These are phyloP conservation scores for Sarcophaga rosellei DNA, from an alignment of 2,888 invertebrate genomes.

Conservation along the genomic window DNA sequence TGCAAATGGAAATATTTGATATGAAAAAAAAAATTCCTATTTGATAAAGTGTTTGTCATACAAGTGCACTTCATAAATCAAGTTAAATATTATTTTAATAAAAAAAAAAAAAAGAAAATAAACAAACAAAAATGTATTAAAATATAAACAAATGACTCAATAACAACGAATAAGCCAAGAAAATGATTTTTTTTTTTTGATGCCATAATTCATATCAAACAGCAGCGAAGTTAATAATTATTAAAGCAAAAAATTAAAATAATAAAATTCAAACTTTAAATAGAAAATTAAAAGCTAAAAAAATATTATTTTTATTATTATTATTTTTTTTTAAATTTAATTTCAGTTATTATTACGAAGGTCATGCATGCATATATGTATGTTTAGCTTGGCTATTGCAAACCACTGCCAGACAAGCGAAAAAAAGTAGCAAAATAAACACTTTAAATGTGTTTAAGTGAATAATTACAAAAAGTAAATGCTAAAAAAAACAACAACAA, in stretches of 20 bases:
- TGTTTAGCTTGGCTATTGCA: constrained; percentile 3
- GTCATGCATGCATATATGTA: neutral
- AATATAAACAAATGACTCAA: too few species aligned
- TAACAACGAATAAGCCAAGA: too few species aligned
- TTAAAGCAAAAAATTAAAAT: constrained; percentile 1
- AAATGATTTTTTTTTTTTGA: too few species aligned
- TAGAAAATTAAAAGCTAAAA: constrained; percentile 5
- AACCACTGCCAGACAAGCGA: neutral
- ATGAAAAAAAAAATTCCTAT: too few species aligned
- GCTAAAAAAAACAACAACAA: neutral
- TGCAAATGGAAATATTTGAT: too few species aligned
- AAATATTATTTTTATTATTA: neutral
- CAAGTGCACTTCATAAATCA: too few species aligned
- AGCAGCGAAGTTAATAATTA: neutral
- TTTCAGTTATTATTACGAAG: constrained; percentile 17
- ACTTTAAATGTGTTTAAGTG: constrained; percentile 25
- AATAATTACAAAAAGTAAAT: constrained; percentile 12
- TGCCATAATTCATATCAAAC: neutral
- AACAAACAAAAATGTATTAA: too few species aligned
- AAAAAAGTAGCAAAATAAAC: neutral
- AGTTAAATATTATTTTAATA: too few species aligned
- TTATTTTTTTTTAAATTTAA: neutral
- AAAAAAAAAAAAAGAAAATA: too few species aligned
- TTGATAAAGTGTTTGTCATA: too few species aligned
- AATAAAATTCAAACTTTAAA: neutral